phyloP scores from a whole-genome alignment of 2,888 invertebrate species.

The Platerodrilus igneus region DNA sequence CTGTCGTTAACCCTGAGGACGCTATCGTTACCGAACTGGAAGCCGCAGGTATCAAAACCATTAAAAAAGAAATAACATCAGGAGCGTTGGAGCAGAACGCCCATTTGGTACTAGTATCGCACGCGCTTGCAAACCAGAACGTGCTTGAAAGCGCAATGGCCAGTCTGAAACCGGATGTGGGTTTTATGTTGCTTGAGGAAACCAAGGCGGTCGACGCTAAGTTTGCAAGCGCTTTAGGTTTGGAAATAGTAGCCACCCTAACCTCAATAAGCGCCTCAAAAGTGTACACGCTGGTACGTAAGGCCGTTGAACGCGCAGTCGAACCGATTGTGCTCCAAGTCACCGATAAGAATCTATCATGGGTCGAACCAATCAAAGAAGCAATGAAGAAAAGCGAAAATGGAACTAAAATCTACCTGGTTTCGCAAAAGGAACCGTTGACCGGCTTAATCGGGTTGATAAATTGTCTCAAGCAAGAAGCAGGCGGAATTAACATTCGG shows the following conservation, averaged over 20 bases:
- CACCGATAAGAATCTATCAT: too few relatives aligned
- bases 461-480: too few relatives aligned
- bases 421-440: too few relatives aligned
- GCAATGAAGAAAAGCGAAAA: too few relatives aligned
- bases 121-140: slow-evolving; percentile 57
- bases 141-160: slow-evolving; percentile 57
- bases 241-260: slow-evolving; percentile 60
- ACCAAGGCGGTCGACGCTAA: slow-evolving; percentile 47
- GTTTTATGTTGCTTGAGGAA: slow-evolving; percentile 70
- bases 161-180: slow-evolving; percentile 64
- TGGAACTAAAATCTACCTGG: too few relatives aligned
- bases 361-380: too few relatives aligned
- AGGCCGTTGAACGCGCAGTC: too few relatives aligned
- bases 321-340: too few relatives aligned
- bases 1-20: slow-evolving; percentile 50
- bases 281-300: too few relatives aligned
- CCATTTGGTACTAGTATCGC: slow-evolving; percentile 64
- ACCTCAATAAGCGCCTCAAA: too few relatives aligned
- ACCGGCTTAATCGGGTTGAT: too few relatives aligned
- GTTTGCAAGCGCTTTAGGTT: slow-evolving; percentile 44
- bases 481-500: too few relatives aligned
- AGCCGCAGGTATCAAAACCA: slow-evolving; percentile 60
- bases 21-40: slow-evolving; percentile 54
- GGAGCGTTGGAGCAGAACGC: slow-evolving; percentile 62
- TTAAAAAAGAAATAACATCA: slow-evolving; percentile 57